phyloP scores from a whole-genome alignment of 2,113 vertebrate species.

The Pheucticus melanocephalus region DNA sequence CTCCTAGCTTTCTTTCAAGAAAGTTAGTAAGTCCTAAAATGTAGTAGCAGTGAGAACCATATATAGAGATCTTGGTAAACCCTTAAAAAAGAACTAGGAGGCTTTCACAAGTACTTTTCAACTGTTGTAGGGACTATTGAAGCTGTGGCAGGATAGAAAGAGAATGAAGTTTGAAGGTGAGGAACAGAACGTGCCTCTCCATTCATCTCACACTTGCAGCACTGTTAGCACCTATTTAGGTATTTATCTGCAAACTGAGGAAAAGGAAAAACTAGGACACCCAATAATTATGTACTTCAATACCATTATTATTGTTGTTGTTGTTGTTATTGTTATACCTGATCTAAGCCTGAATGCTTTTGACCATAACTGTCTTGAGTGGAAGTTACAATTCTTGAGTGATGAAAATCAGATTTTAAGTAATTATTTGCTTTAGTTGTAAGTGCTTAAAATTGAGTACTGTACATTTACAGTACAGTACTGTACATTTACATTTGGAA shows the following conservation, averaged over 20 bases:
- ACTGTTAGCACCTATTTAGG: background rate
- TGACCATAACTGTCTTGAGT: background rate
- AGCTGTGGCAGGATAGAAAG: background rate
- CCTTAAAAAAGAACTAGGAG: background rate
- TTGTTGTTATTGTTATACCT: background rate
- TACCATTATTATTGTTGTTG: background rate
- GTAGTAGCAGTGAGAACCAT: background rate
- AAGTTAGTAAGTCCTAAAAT: background rate
- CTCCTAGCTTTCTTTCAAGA: background rate
- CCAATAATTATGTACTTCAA: background rate
- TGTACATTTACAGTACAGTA: background rate
- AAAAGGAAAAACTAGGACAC: background rate
- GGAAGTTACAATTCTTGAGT: background rate
- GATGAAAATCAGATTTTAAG: background rate
- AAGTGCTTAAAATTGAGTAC: background rate
- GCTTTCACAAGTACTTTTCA: background rate
- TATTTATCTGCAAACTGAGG: background rate
- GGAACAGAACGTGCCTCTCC: background rate
- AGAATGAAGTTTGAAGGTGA: background rate
- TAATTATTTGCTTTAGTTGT: background rate
- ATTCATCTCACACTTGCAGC: background rate
- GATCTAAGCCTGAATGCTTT: background rate
- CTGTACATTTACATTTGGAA: background rate
- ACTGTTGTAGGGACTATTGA: background rate
- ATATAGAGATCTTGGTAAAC: background rate